phyloP scores from a whole-genome alignment of 2,113 vertebrate genomes.

The Hylia prasina region DNA sequence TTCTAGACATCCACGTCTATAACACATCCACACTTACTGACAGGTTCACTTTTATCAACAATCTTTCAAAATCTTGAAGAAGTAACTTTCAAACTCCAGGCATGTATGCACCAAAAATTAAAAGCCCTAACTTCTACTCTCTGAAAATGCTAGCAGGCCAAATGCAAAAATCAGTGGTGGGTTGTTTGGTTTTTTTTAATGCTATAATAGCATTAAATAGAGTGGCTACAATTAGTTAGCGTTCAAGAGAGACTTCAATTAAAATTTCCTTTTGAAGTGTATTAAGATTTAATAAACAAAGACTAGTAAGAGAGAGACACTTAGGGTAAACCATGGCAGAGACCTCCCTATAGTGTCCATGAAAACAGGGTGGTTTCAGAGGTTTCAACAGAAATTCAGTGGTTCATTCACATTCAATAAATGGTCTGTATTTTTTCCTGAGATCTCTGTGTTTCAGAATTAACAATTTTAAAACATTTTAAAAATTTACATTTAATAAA shows the following conservation, averaged over 20 bases:
- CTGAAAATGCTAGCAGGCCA: not conserved
- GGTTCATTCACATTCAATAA: not conserved
- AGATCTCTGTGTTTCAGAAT: not conserved
- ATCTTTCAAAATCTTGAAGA: not conserved
- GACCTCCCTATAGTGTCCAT: not conserved
- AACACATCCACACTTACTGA: not conserved
- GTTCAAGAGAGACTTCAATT: not conserved
- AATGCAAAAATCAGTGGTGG: not conserved
- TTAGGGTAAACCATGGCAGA: not conserved
- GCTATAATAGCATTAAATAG: not conserved
- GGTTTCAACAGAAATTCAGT: too few relatives aligned
- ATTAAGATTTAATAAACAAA: not conserved
- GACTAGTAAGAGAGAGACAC: not conserved
- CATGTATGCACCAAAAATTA: not conserved
- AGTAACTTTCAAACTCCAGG: not conserved
- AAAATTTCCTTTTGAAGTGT: not conserved
- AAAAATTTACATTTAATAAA: not conserved
- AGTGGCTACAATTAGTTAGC: not conserved
- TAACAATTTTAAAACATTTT: not conserved
- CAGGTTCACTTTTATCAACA: not conserved
- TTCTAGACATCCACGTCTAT: not conserved
- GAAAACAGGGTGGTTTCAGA: not conserved
- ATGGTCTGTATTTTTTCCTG: not conserved
- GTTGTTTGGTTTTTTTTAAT: not conserved
- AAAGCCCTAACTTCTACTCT: not conserved